Conservation (phyloP, 2,797 vertebrate genomes). For the Acipenser oxyrinchus region DNA sequence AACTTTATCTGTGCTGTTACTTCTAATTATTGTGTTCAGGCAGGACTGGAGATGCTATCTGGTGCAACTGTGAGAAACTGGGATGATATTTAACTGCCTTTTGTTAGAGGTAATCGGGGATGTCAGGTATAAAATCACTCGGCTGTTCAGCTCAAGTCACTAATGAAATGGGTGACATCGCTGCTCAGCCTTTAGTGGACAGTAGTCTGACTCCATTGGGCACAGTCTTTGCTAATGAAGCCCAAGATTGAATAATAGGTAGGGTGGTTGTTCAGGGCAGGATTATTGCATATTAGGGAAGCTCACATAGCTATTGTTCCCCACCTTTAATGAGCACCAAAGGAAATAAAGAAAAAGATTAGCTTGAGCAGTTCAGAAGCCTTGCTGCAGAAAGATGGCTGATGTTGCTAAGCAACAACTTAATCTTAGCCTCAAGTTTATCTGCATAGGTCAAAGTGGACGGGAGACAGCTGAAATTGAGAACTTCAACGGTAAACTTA, state of each 20-base stretch:
- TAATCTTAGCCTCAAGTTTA: neutral
- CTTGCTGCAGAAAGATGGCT: neutral
- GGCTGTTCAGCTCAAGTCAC: constrained; percentile 35
- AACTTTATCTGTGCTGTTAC: constrained; percentile 66
- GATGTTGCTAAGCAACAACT: neutral
- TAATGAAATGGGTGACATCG: no score
- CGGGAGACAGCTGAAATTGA: neutral
- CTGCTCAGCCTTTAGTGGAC: no score
- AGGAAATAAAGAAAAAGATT: no score
- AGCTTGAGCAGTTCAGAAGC: no score
- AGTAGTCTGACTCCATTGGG: no score
- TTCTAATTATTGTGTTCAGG: constrained; percentile 33
- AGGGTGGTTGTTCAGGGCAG: no score
- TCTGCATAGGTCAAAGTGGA: neutral
- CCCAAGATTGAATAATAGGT: no score
- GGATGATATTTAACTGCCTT: constrained; percentile 46
- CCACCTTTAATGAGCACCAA: no score
- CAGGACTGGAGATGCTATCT: constrained; percentile 60
- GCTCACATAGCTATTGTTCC: no score
- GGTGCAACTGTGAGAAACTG: constrained; percentile 60
- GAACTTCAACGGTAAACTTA: neutral
- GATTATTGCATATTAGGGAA: no score
- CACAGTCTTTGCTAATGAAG: no score
- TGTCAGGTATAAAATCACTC: constrained; percentile 50
- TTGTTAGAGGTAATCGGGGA: constrained; percentile 36